Base-by-base conservation (phyloP, 2,888 invertebrate genomes). In the Dasysyrphus tricinctus region DNA sequence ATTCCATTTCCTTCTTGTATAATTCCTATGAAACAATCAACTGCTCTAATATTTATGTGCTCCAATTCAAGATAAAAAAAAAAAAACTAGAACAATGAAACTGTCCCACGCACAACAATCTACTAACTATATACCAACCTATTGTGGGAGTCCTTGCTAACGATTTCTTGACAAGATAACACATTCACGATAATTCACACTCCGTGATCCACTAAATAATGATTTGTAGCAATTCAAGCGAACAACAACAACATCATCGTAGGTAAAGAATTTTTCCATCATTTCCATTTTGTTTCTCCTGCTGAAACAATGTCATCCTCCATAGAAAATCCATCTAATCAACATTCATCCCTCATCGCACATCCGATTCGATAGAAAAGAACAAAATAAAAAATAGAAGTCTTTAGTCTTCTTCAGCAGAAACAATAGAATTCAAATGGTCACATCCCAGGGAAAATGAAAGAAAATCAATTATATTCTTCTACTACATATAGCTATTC, bases 291-390 rank as follows among this genome's bases (percentile, higher is more conserved):
- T 67, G 9, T 65, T 16, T 34, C 24, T 24, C 39, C 29, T 9
- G 54, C 29, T 9, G 54, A 54, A 37, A 69, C 39, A 69, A 54
- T 69, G 69, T 69, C 69, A 69, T 24, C 39, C 39, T 69, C 69
- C 19, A 69, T 54, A 39, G 24, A 47, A 63, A 70, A 63, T 74
- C 59, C 67, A 39, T 77, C 77, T 81, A 81, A 81, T 85, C 85
- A 85, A 69, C 77, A 85, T 85, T 85, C 85, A 85, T 85, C 77
- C 81, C 81, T 70, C 85, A 81, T 85, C 81, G 85, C 77, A 85
- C 74, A 81, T 85, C 81, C 85, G 85, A 77, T 77, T 80, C 57
- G 70, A 69, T 24, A 29, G 14, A 37, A 42, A 12, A 56, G 39
- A 5, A 47, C 19, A 34, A n/a, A 34, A 47, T 5, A 24, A 11